Conservation (phyloP, 2,113 vertebrate genomes). For the Mobula hypostoma region DNA sequence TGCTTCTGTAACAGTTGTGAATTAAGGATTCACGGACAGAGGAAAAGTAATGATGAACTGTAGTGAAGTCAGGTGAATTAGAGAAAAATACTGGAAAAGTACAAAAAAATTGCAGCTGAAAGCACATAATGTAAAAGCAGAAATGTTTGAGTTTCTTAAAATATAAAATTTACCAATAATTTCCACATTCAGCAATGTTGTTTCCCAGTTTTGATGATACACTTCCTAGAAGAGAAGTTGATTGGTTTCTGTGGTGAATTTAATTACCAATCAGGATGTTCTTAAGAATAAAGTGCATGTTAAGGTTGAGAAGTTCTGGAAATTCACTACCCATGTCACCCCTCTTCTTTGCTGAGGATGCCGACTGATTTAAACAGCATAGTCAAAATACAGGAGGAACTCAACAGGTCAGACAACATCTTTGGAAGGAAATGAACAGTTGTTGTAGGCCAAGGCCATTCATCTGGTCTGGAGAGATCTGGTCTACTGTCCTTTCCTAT, state of each 20-base stretch:
- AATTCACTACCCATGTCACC: neutral
- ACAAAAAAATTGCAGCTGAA: neutral
- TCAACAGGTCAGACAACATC: too few relatives aligned
- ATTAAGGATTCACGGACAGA: neutral
- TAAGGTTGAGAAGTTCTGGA: neutral
- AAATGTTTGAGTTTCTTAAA: neutral
- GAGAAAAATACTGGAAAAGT: neutral
- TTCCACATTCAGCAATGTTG: neutral
- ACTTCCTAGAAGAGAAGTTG: neutral
- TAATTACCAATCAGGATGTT: neutral
- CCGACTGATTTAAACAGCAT: neutral
- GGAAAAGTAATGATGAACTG: neutral
- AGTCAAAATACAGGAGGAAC: too few relatives aligned
- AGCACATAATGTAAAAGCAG: too few relatives aligned
- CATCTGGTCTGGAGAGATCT: too few relatives aligned
- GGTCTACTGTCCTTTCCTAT: too few relatives aligned
- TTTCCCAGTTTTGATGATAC: neutral
- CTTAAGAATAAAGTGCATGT: neutral
- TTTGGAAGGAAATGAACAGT: too few relatives aligned
- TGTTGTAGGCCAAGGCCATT: too few relatives aligned
- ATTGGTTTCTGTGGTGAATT: neutral
- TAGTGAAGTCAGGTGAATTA: neutral
- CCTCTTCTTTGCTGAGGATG: neutral
- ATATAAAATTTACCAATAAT: neutral
- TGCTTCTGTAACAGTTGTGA: neutral